Evolutionary conservation across 2,113 vertebrate species (phyloP), one percentile per base, ranked within the genome.

Genomic region (Strigops habroptila): DNA sequence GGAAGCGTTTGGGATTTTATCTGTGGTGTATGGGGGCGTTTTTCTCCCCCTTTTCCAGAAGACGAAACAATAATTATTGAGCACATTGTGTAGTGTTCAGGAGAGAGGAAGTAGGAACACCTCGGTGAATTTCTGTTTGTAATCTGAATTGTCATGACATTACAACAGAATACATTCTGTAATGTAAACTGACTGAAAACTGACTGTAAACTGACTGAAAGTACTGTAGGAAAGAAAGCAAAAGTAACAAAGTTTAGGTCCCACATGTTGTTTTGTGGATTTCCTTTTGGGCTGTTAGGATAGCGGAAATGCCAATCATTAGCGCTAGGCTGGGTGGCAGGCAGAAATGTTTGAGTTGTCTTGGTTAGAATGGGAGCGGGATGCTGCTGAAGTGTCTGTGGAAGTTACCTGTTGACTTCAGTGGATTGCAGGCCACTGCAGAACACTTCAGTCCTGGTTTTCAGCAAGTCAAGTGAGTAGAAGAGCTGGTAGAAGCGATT

Each of bases 201-300:
- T 39, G 19, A 14, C n/a, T 35, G 46, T 76, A 69, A 81, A 65
- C 64, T 22, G 57, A 25, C 35, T 39, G 19, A 14, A 18, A 39
- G 18, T 21, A 22, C 14, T 62, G 35, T 14, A 33, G 65, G 71
- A 70, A 68, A 43, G 37, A 63, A 71, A 83, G 19, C 19, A 48
- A 27, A 86, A 73, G 43, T 37, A 53, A 11, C 43, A 21, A 23
- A 69, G 19, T 19, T 37, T 23, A 25, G 44, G 31, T 59, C 11
- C 11, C 1, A 1, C 2, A 1, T 48, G 33, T 4, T 14, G 9
- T 57, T 84, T 39, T 5, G 12, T 37, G 5, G 3, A 6, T 79
- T 87, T 59, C 14, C 14, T 65, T 65, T 62, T 48, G 37, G 24
- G 28, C 31, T 3, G 1, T 73, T 43, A 13, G 4, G 1, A 0